Base-by-base conservation (phyloP, 2,113 vertebrate species). In the Coreoperca whiteheadi region DNA sequence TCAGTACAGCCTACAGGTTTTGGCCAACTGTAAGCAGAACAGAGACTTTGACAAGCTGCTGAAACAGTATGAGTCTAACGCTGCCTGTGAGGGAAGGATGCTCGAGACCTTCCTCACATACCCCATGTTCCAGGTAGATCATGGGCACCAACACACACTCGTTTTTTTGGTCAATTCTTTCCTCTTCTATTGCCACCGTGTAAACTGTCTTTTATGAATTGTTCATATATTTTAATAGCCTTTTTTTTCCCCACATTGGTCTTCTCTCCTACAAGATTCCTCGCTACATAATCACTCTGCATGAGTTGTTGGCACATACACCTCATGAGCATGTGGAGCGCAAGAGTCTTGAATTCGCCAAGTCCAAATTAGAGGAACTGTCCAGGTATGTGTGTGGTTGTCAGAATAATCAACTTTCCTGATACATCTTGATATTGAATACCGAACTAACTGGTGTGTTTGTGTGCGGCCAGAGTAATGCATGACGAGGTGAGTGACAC, bases 11-110 rank as follows among this genome's bases (percentile, higher is more conserved):
- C 96, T 99, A 71, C 98, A 99, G 94, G 97, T 99, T 53, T 95
- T 99, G 72, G 98, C 98, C 90, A 99, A 99, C 94, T 99, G 98
- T 90, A 99, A 99, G 89, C 98, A 99, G 95, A 99, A 99, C 95
- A 95, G 98, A 91, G 98, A 99, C 95, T 99, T 99, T 87, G 98
- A 99, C 96, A 99, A 99, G 92, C 96, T 99, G 81, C 94, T 99
- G 82, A 99, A 99, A 93, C 98, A 99, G 83, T 99, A 99, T 9
- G 98, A 99, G 94, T 96, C 97, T 73, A 99, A 99, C 61, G 96
- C 98, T 4, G 97, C 98, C 64, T 99, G 98, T 80, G 98, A 99
- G 81, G 97, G 97, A 6, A 89, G 98, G 86, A 99, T 99, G 98
- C 95, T 99, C 41, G 98, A 99, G 93, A 99, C 98, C 0, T 99